phyloP scores from a whole-genome alignment of 1,140 invertebrate species.

The Scaptomyza pallida region DNA sequence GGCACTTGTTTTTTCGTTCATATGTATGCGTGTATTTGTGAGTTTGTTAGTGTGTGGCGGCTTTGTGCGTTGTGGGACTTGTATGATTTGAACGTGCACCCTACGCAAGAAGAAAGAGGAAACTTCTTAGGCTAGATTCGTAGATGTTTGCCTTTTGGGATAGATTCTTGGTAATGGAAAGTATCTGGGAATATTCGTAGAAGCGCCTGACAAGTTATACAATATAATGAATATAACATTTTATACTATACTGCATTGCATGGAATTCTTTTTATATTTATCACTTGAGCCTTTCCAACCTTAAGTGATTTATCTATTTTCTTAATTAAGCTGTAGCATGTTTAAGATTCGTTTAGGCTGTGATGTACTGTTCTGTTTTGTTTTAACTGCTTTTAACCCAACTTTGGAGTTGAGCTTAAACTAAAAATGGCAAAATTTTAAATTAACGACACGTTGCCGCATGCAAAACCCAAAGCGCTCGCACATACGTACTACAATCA shows the following conservation, averaged over 20 bases:
- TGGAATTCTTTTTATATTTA: too few relatives aligned
- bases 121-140: background rate
- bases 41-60: constrained; percentile 16
- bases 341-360: constrained; percentile 37
- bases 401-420: constrained; percentile 52
- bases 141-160: too few relatives aligned
- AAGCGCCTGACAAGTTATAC: too few relatives aligned
- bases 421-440: constrained; percentile 74
- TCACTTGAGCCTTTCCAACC: too few relatives aligned
- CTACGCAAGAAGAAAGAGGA: constrained; percentile 17
- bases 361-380: constrained; percentile 20
- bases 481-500: constrained; percentile 28
- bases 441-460: constrained; percentile 52
- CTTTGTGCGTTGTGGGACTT: constrained; percentile 37
- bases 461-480: constrained; percentile 22
- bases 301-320: background rate
- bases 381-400: too few relatives aligned
- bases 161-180: too few relatives aligned
- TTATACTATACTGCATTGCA: too few relatives aligned
- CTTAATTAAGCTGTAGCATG: constrained; percentile 10
- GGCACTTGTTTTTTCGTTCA: constrained; percentile 15
- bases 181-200: too few relatives aligned
- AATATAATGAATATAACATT: too few relatives aligned
- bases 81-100: constrained; percentile 25
- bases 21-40: constrained; percentile 6